Conservation (phyloP, 2,888 invertebrate genomes). For the Altica lythri region DNA sequence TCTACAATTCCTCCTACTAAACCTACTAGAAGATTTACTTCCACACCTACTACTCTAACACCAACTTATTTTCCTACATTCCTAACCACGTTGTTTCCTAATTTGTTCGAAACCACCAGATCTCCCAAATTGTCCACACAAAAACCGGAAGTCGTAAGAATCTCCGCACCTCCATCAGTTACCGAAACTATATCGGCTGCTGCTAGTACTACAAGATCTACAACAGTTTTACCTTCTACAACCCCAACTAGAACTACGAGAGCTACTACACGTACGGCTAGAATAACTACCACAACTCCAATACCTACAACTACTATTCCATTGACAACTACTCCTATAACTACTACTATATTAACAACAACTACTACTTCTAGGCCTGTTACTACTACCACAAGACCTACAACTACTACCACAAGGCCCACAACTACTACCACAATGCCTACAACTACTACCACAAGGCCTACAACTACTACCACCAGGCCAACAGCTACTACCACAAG, state of each 20-base stretch:
- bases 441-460: too few species aligned
- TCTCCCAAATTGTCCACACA: conserved; percentile 31
- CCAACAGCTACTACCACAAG: conserved; percentile 17
- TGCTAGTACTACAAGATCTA: conserved; percentile 6
- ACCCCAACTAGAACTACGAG: conserved; percentile 21
- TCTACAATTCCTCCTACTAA: conserved; percentile 16
- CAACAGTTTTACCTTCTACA: background rate
- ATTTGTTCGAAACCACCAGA: conserved; percentile 39
- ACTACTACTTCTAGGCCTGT: conserved; percentile 22
- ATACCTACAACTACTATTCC: conserved; percentile 34
- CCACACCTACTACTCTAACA: conserved; percentile 39
- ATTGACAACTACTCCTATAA: conserved; percentile 21
- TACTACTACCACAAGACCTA: too few species aligned
- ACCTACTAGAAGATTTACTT: conserved; percentile 36
- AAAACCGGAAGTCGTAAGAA: conserved; percentile 18
- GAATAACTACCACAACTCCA: conserved; percentile 15
- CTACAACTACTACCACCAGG: conserved; percentile 15
- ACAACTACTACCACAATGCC: conserved; percentile 23
- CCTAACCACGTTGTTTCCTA: conserved; percentile 45
- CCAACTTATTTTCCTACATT: conserved; percentile 50
- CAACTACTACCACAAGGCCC: too few species aligned
- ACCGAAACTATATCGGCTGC: conserved; percentile 21
- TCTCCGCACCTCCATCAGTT: conserved; percentile 28
- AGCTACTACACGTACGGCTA: conserved; percentile 15
- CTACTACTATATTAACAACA: conserved; percentile 21